A percentile compares a stretch with the other conserved stretches of the same genome.
These are phyloP conservation scores for Valencia hispanica DNA, from an alignment of 2,797 vertebrate species.

Conservation along the genomic window DNA sequence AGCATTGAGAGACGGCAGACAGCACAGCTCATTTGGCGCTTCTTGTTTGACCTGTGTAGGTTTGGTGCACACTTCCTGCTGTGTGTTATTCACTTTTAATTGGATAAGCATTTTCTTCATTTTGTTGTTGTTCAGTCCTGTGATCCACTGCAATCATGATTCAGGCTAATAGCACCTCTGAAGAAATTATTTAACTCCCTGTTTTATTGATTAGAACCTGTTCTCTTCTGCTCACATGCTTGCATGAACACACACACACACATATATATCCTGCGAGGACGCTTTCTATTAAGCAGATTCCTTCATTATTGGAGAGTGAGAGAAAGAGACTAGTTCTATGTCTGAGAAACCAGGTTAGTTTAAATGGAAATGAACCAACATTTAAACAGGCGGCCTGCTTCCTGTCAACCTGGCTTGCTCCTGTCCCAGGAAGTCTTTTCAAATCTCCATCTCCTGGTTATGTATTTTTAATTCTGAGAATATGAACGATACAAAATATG, in stretches of 20 bases:
- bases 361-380: not conserved
- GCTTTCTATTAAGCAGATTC: slow-evolving; percentile 11
- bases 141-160: slow-evolving; percentile 30
- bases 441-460: not conserved
- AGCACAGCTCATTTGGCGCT: slow-evolving; percentile 37
- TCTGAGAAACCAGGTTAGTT: not conserved
- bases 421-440: not conserved
- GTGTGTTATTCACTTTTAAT: slow-evolving; percentile 58
- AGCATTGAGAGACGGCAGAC: slow-evolving; percentile 28
- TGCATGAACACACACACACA: slow-evolving; percentile 5
- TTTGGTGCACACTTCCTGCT: slow-evolving; percentile 22
- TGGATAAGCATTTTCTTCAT: slow-evolving; percentile 35
- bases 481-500: slow-evolving; percentile 20
- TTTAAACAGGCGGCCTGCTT: too few species aligned
- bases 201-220: slow-evolving; percentile 35
- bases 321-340: not conserved
- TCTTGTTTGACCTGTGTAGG: slow-evolving; percentile 51
- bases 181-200: slow-evolving; percentile 41
- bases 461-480: not conserved
- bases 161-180: slow-evolving; percentile 41
- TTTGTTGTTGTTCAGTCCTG: slow-evolving; percentile 30
- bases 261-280: not conserved
- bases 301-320: not conserved
- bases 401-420: not conserved
- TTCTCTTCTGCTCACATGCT: not conserved